phyloP scores from a whole-genome alignment of 1,140 invertebrate genomes.

The Drosophila lacertosa region DNA sequence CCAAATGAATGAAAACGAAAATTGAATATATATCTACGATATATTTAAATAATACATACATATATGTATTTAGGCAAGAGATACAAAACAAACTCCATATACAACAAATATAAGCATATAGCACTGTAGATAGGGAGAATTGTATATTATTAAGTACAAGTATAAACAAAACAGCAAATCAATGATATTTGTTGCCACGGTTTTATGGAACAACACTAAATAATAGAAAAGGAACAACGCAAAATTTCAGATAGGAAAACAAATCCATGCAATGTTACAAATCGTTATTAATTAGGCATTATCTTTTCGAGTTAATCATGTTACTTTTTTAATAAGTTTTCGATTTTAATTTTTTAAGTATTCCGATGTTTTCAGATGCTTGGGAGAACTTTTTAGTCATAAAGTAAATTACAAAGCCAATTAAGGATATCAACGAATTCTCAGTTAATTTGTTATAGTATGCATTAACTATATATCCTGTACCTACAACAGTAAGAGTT shows the following conservation, averaged over 20 bases:
- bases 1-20: constrained; percentile 53
- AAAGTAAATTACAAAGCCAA: constrained; percentile 11
- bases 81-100: constrained; percentile 25
- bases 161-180: constrained; percentile 37
- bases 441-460: constrained; percentile 34
- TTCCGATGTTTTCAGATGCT: constrained; percentile 15
- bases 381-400: constrained; percentile 17
- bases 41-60: constrained; percentile 34
- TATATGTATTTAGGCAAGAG: constrained; percentile 49
- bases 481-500: neutral
- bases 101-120: constrained; percentile 41
- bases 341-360: constrained; percentile 7
- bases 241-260: constrained; percentile 41
- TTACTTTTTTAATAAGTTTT: constrained; percentile 37
- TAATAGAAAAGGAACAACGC: constrained; percentile 61
- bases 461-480: constrained; percentile 13
- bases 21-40: constrained; percentile 48
- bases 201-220: constrained; percentile 63
- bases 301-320: constrained; percentile 30
- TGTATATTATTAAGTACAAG: constrained; percentile 57
- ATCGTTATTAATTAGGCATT: constrained; percentile 24
- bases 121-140: constrained; percentile 77
- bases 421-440: constrained; percentile 64
- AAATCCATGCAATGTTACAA: constrained; percentile 8
- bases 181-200: constrained; percentile 54